A percentile compares a stretch with the other conserved stretches of the same genome.
phyloP scores from a whole-genome alignment of 1,140 invertebrate species.

The Penaeus vannamei region DNA sequence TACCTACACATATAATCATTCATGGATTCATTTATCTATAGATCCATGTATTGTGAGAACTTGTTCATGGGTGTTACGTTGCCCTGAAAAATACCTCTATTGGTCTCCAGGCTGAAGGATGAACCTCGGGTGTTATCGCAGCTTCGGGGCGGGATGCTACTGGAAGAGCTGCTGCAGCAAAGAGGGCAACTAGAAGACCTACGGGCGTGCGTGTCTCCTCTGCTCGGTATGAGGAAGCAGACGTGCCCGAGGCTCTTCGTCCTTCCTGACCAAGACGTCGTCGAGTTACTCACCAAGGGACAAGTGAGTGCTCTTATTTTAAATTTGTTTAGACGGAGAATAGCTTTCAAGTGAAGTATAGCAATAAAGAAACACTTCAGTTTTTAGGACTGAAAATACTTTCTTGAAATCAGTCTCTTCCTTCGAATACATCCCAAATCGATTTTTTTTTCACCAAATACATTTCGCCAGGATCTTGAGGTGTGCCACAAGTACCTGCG shows the following conservation, averaged over 20 bases:
- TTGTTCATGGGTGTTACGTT: not conserved
- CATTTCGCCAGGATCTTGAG: conserved; percentile 38
- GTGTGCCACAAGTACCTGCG: conserved; percentile 61
- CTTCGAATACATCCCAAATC: not conserved
- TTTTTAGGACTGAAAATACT: not conserved
- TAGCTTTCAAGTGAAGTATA: too few species aligned
- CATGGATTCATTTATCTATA: conserved; percentile 21
- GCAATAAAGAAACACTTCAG: too few species aligned
- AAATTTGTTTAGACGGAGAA: not conserved
- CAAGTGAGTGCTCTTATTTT: conserved; percentile 45
- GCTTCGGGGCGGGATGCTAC: conserved; percentile 60
- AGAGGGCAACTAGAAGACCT: conserved; percentile 48
- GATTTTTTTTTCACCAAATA: not conserved
- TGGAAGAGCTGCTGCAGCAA: conserved; percentile 58
- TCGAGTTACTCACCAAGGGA: conserved; percentile 59
- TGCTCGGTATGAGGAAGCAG: conserved; percentile 59
- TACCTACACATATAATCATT: conserved; percentile 16
- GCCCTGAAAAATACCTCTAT: not conserved
- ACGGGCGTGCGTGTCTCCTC: conserved; percentile 53
- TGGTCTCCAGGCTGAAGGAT: conserved; percentile 37
- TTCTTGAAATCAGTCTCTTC: not conserved
- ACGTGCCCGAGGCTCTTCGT: conserved; percentile 66
- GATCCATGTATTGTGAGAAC: not conserved
- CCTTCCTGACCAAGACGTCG: conserved; percentile 54
- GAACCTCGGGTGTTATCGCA: conserved; percentile 46